phyloP scores from a whole-genome alignment of 2,888 invertebrate genomes.

The Drosophila peninsularis region DNA sequence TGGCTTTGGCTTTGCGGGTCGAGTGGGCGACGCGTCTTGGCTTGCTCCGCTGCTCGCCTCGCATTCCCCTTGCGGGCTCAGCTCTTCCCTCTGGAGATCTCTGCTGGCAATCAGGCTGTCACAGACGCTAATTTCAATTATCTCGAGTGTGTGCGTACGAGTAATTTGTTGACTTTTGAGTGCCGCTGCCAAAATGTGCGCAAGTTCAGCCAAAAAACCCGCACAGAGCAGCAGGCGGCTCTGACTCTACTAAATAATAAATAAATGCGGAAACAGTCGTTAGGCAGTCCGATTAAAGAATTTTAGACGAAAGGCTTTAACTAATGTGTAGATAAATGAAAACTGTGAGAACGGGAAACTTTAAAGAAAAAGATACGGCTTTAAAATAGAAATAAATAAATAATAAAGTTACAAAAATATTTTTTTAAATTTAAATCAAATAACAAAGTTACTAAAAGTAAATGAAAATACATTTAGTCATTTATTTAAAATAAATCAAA shows the following conservation, averaged over 20 bases:
- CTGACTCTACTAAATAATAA: background rate
- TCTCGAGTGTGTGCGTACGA: slow-evolving; percentile 71
- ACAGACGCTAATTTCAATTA: slow-evolving; percentile 78
- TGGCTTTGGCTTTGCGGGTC: slow-evolving; percentile 13
- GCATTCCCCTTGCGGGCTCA: slow-evolving; percentile 7
- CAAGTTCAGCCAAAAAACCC: slow-evolving; percentile 36
- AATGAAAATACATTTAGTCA: too few species aligned
- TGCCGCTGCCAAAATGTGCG: slow-evolving; percentile 32
- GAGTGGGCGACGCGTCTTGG: slow-evolving; percentile 60
- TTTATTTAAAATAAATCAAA: too few species aligned
- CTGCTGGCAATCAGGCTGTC: slow-evolving; percentile 74
- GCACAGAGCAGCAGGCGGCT: background rate
- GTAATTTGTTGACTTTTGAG: slow-evolving; percentile 74
- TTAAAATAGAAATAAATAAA: background rate
- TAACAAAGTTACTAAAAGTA: too few species aligned
- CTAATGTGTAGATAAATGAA: background rate
- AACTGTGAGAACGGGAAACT: background rate
- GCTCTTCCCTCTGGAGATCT: slow-evolving; percentile 52
- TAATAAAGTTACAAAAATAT: too few species aligned
- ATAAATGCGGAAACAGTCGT: slow-evolving; percentile 55
- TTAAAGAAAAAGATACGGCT: background rate
- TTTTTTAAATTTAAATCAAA: too few species aligned
- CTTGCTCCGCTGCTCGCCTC: background rate
- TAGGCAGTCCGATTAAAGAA: slow-evolving; percentile 35
- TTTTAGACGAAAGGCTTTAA: slow-evolving; percentile 5